Evolutionary conservation across 2,113 vertebrate species (phyloP).

Genomic region (Ivindomyrus marchei): DNA sequence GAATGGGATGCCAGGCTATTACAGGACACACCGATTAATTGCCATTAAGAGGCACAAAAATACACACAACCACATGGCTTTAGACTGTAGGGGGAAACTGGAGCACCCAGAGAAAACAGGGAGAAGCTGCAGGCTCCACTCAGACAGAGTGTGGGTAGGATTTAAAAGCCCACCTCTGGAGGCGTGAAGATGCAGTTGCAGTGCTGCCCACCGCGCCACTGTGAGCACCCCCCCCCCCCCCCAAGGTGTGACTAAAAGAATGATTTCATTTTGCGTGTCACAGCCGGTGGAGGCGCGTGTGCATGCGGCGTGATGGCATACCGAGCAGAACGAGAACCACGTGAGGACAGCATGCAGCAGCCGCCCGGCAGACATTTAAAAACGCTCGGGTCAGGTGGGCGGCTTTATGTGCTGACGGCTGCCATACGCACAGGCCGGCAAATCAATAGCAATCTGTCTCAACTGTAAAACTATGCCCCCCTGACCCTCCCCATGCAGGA

Average conservation of each 20-base stretch:
- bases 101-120: not conserved
- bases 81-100: not conserved
- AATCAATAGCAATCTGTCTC: conserved; percentile 7
- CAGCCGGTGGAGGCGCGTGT: not conserved
- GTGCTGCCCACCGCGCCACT: not conserved
- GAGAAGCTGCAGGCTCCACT: not conserved
- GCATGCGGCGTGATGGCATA: not conserved
- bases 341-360: not conserved
- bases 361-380: not conserved
- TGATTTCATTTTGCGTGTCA: not conserved
- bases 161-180: not conserved
- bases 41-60: not conserved
- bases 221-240: not conserved
- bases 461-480: not conserved
- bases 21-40: not conserved
- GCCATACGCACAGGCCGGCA: not conserved
- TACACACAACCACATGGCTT: not conserved
- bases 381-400: not conserved
- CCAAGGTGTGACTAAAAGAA: not conserved
- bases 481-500: not conserved
- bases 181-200: not conserved
- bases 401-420: not conserved
- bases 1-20: not conserved
- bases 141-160: not conserved
- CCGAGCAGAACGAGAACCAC: not conserved